Conservation (phyloP, 2,113 vertebrate species). For the Ascaphus truei region DNA sequence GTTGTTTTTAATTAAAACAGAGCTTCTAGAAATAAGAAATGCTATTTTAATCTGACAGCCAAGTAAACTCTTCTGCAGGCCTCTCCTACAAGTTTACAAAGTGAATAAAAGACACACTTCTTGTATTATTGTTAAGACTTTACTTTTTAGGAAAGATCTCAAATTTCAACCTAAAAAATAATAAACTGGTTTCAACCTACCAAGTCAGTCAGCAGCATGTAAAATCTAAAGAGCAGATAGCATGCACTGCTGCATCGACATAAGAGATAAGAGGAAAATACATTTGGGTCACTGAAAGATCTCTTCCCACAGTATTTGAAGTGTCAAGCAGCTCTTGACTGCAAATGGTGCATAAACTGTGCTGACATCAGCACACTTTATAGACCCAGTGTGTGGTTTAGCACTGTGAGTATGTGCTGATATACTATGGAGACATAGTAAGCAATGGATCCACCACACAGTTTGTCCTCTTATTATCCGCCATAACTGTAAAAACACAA, state of each 20-base stretch:
- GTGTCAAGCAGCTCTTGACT: slow-evolving; percentile 34
- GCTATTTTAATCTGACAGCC: background rate
- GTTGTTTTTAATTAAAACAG: background rate
- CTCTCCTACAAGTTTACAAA: background rate
- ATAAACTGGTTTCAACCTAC: background rate
- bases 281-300: slow-evolving; percentile 29
- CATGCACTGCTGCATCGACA: slow-evolving; percentile 4
- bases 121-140: background rate
- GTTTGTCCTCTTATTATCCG: background rate
- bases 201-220: background rate
- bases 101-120: background rate
- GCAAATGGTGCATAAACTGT: slow-evolving; percentile 33
- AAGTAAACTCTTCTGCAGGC: background rate
- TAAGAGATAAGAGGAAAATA: slow-evolving; percentile 31
- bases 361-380: slow-evolving; percentile 15
- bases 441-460: background rate
- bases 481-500: background rate
- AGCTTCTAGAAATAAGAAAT: background rate
- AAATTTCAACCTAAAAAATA: slow-evolving; percentile 16
- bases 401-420: background rate
- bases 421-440: background rate
- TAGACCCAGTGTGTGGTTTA: background rate
- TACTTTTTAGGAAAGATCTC: background rate
- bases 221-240: slow-evolving; percentile 23
- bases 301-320: slow-evolving; percentile 17